Base-by-base conservation (phyloP, 1,140 invertebrate species). In the Eueides isabella region DNA sequence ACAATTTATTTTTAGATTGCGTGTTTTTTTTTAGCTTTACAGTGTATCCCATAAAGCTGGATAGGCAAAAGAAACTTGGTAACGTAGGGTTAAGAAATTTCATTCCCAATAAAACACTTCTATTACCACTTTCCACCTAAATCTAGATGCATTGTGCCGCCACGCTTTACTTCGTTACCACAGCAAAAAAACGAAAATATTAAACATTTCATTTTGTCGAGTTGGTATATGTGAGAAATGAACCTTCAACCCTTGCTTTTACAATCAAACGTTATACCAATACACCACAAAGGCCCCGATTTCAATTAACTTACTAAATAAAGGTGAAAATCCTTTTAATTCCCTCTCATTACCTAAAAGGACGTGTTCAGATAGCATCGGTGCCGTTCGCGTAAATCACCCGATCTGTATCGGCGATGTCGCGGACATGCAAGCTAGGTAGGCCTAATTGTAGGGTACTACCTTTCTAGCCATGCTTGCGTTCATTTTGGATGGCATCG, bases 391-490 rank as follows among this genome's bases (percentile, higher is more conserved):
- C 81, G 82, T 85, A 85, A 83, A 85, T 85, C 82, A 85, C 84
- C 75, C 78, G 83, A 86, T 81, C 71, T 29, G 66, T 84, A 86
- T 86, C 85, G 79, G 76, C 67, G 61, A 71, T 76, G 78, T 81
- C 76, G 72, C 77, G 79, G 74, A 82, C 81, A 85, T 83, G 85
- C 82, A 69, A 74, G 80, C 81, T 75, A 80, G 75, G 80, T 75
- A 85, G 83, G 75, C 80, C 85, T 86, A 86, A 86, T 86, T 86
- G 85, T 86, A 67, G 35, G 16, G 77, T 78, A 76, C 75, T 80
- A 66, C 48, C 48, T 19, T n/a, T 6, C 41, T 63, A 63, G 29
- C 29, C 30, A 19, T 16, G 29, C 61, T 30, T 55, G 19, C 19
- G 48, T 55, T 12, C 19, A 9, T 23, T 55, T n/a, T 55, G 48